These are phyloP conservation scores for Tenthredo mesomela DNA, from an alignment of 2,888 invertebrate genomes.

Conservation along the genomic window DNA sequence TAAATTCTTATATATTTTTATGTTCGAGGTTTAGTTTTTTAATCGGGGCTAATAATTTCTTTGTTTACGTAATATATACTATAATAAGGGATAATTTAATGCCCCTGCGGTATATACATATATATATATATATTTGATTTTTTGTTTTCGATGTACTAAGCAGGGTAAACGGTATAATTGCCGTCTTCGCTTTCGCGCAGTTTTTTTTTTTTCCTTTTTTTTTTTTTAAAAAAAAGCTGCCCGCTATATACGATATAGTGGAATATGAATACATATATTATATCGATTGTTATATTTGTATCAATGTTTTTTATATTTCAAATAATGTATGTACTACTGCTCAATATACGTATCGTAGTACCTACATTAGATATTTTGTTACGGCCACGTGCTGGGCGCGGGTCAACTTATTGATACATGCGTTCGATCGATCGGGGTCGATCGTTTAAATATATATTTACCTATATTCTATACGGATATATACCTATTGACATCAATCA, in stretches of 20 bases:
- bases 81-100: neutral
- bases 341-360: neutral
- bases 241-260: neutral
- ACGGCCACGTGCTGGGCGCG: constrained; percentile 38
- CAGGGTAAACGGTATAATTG: constrained; percentile 36
- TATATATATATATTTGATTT: neutral
- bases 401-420: constrained; percentile 10
- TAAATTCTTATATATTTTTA: neutral
- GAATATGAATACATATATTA: constrained; percentile 26
- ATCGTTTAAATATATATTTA: constrained; percentile 21
- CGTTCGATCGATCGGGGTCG: neutral
- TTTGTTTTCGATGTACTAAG: neutral
- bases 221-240: constrained; percentile 3
- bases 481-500: neutral
- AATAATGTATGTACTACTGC: neutral
- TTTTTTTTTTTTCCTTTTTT: neutral
- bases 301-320: constrained; percentile 50
- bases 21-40: neutral
- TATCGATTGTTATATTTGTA: constrained; percentile 49
- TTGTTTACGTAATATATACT: neutral
- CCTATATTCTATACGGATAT: constrained; percentile 18
- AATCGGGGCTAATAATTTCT: neutral
- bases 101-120: no score
- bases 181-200: constrained; percentile 6
- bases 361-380: constrained; percentile 30